phyloP scores from a whole-genome alignment of 2,888 invertebrate species.

The Tineola bisselliella region DNA sequence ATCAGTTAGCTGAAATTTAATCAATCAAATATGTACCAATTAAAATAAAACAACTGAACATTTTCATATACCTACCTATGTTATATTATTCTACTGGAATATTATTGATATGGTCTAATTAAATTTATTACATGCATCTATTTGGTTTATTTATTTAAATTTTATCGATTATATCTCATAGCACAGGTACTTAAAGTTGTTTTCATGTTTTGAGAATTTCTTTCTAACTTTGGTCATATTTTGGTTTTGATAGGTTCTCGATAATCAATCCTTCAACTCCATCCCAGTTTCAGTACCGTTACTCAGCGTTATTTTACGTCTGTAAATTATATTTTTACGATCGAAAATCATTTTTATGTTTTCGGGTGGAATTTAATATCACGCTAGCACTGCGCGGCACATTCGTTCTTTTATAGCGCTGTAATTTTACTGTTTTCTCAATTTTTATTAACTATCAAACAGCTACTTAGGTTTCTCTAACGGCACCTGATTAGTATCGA shows the following conservation, averaged over 20 bases:
- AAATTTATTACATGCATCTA: no score
- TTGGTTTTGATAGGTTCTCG: slow-evolving; percentile 11
- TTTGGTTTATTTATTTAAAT: no score
- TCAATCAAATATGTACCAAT: no score
- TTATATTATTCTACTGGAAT: no score
- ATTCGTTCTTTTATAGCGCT: slow-evolving; percentile 64
- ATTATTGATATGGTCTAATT: no score
- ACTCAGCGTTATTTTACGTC: slow-evolving; percentile 66
- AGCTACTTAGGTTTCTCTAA: slow-evolving; percentile 43
- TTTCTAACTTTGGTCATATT: neutral
- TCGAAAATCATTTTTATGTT: slow-evolving; percentile 69
- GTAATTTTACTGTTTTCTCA: slow-evolving; percentile 69
- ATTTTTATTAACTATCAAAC: slow-evolving; percentile 68
- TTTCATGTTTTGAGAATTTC: neutral
- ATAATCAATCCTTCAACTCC: slow-evolving; percentile 16
- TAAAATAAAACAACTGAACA: no score
- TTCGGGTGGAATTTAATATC: slow-evolving; percentile 66
- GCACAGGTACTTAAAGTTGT: slow-evolving; percentile 6
- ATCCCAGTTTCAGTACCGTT: slow-evolving; percentile 27
- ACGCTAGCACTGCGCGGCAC: slow-evolving; percentile 61
- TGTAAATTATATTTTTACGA: slow-evolving; percentile 70
- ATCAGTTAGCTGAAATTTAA: no score
- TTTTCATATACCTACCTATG: no score
- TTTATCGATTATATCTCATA: no score
- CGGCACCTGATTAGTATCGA: slow-evolving; percentile 1